Evolutionary conservation across 1,140 invertebrate genomes (phyloP), one percentile per base, ranked within the genome.

Genomic region (Sitodiplosis mosellana): DNA sequence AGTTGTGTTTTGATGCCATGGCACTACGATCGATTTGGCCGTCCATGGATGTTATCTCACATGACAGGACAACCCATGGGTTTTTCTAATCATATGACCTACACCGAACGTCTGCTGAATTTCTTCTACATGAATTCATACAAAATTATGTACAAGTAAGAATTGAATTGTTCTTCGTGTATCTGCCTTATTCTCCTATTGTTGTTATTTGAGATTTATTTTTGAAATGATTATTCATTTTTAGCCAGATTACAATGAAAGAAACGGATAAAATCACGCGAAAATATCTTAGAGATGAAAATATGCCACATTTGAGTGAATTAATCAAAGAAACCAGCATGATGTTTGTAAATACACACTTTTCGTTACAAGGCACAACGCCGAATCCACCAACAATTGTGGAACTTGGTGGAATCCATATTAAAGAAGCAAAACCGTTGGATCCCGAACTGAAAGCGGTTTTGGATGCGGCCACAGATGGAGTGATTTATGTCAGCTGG

Each of bases 401-500:
- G 12, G 77, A 82, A 66, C 60, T 83, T 27, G 78, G 75, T n/a
- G 80, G 79, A 2, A 69, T 80, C 51, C 78, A 81, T 53, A 69
- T 79, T 15, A 59, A 58, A 42, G 57, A 74, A 49, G 53, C 73
- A 0, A 72, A 77, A 51, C 60, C 66, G 12, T 15, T 45, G 5
- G 43, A 45, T 45, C 10, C 10, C 7, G 76, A 78, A 40, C 52
- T 83, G 12, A 67, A 78, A 54, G 73, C 75, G 46, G 76, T 78
- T 60, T 59, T 83, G 33, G 75, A 81, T 49, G 76, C 74, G 50
- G 74, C 79, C 36, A 68, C 71, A 49, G 60, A 80, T 53, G 81
- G 81, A 1, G 74, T 81, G 2, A 71, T 85, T 33, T 77, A 77
- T 49, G 78, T 84, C 52, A 80, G 77, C 51, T 72, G 84, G 54